Evolutionary conservation across 2,113 vertebrate species (phyloP).

Genomic region (Podarcis cretensis): DNA sequence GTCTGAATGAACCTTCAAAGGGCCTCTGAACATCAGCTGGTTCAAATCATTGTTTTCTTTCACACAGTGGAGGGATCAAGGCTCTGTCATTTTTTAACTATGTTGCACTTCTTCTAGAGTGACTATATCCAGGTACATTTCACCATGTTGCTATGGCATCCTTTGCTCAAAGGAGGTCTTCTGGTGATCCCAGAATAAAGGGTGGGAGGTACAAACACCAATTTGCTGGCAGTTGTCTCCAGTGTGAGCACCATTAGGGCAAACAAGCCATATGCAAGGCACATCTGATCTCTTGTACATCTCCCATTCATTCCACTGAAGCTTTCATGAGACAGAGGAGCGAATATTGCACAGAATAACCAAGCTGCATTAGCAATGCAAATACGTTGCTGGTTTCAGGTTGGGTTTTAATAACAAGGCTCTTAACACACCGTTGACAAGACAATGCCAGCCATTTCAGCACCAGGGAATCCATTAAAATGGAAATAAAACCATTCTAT

Average conservation of each 20-base stretch:
- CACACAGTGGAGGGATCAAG: background rate
- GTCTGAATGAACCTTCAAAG: background rate
- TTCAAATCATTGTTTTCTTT: background rate
- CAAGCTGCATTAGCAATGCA: background rate
- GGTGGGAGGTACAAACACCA: background rate
- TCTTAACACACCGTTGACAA: background rate
- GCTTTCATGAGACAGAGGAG: background rate
- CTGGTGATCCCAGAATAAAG: background rate
- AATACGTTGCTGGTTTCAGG: background rate
- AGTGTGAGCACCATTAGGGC: background rate
- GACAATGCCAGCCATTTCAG: background rate
- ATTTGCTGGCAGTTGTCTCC: background rate
- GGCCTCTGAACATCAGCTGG: background rate
- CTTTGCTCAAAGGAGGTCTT: background rate
- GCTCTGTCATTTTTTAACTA: background rate
- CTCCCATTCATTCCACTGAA: background rate
- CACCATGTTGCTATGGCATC: background rate
- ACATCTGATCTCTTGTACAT: background rate
- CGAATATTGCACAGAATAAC: background rate
- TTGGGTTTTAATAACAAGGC: background rate
- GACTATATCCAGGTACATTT: background rate
- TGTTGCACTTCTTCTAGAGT: background rate
- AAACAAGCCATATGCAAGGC: background rate
- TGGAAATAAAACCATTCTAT: slow-evolving; percentile 39
- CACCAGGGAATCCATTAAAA: slow-evolving; percentile 32